phyloP scores from a whole-genome alignment of 2,113 vertebrate genomes.

The Oxyura jamaicensis region DNA sequence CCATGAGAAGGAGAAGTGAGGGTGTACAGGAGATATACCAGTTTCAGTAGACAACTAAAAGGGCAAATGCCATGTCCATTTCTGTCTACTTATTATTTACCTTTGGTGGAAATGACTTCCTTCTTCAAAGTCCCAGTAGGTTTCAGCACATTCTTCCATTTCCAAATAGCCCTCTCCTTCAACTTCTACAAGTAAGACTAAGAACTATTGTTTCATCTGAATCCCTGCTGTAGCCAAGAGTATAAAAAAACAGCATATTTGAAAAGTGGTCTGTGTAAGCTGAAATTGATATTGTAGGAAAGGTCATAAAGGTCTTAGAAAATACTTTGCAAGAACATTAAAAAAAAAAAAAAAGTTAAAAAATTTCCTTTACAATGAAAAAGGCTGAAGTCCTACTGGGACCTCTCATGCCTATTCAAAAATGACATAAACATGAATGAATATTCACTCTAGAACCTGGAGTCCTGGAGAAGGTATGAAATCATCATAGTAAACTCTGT shows the following conservation, averaged over 20 bases:
- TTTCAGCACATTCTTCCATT: conserved; percentile 25
- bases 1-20: background rate
- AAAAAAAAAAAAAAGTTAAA: background rate
- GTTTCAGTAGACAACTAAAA: background rate
- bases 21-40: background rate
- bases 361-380: background rate
- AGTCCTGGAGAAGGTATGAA: background rate
- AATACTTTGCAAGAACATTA: background rate
- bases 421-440: background rate
- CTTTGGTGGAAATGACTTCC: background rate
- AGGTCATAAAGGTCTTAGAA: background rate
- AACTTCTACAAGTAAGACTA: background rate
- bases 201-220: background rate
- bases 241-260: background rate
- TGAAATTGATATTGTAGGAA: background rate
- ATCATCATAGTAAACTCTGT: background rate
- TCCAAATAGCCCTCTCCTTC: background rate
- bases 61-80: background rate
- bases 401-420: background rate
- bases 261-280: conserved; percentile 4
- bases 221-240: background rate
- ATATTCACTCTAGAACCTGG: background rate
- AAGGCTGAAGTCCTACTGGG: background rate
- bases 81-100: background rate
- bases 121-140: background rate